Evolutionary conservation across 2,797 vertebrate genomes (phyloP), one percentile per base, ranked within the genome.

Genomic region (Bradypodion ventrale): DNA sequence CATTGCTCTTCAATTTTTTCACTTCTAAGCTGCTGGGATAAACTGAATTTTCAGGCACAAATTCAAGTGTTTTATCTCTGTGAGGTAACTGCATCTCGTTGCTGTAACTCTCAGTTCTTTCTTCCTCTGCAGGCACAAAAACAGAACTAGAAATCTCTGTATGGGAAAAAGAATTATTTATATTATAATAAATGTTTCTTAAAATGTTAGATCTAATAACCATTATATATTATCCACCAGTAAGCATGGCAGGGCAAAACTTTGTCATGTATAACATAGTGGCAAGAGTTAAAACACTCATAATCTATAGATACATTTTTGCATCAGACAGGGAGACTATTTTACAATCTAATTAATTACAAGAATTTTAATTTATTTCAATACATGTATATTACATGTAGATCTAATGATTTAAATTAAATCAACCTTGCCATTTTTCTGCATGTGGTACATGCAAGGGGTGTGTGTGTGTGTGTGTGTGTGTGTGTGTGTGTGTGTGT

Each of bases 1-100:
- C 87, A 83, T 60, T 89, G 60, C 87, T 90, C 1, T 96, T 96
- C 93, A 98, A 96, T 83, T 94, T 97, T 95, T 96, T 95, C 82
- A 94, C 95, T 92, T 97, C 96, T 91, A 95, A 92, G 92, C 95
- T 94, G 88, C 94, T 97, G 89, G 96, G 97, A 92, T 96, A 96
- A 92, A 90, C 93, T 96, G 97, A 95, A 88, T 96, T 90, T 92
- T 97, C 98, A 98, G 98, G 96, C 92, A 96, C 93, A 96, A 97
- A 97, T 96, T 99, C 98, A 97, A 98, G 97, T 97, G 97, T 98
- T 98, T 97, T 97, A 21, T 96, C 93, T 96, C 93, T 97, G 80
- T 96, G 92, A 89, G 95, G 92, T 93, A 99, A 96, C 82, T 95
- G 96, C 93, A 98, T 95, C 89, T 95, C 85, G 89, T 94, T 96